A percentile compares a stretch with the other conserved stretches of the same genome.
phyloP scores from a whole-genome alignment of 1,140 invertebrate species.

The Cydia amplana region DNA sequence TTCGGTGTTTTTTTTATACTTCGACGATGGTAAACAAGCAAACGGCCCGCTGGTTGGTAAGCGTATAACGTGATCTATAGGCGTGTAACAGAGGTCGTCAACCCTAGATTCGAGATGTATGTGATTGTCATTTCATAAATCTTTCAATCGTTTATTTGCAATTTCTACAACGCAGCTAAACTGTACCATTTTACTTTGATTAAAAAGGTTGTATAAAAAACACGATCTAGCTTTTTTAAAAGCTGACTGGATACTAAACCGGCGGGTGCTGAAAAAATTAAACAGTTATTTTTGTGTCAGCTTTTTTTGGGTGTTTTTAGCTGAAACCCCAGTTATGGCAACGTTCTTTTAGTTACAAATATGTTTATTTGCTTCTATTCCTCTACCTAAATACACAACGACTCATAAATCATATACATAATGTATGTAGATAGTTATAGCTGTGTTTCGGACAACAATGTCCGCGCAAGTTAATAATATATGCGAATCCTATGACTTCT shows the following conservation, averaged over 20 bases:
- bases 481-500: not conserved
- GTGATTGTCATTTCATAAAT: too few species aligned
- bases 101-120: too few species aligned
- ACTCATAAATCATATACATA: too few species aligned
- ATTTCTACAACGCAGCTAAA: not conserved
- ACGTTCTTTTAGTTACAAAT: not conserved
- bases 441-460: not conserved
- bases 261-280: not conserved
- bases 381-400: too few species aligned
- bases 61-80: too few species aligned
- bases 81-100: too few species aligned
- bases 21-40: too few species aligned
- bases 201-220: not conserved
- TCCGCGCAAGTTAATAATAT: constrained; percentile 15
- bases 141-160: too few species aligned
- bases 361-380: not conserved
- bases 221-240: not conserved
- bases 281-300: constrained; percentile 13
- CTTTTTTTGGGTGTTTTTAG: not conserved
- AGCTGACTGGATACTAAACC: not conserved
- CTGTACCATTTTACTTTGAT: not conserved
- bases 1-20: too few species aligned
- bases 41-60: too few species aligned
- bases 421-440: constrained; percentile 6
- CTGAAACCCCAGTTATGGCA: not conserved